Conservation (phyloP, 2,797 vertebrate species). For the Bradypus variegatus region DNA sequence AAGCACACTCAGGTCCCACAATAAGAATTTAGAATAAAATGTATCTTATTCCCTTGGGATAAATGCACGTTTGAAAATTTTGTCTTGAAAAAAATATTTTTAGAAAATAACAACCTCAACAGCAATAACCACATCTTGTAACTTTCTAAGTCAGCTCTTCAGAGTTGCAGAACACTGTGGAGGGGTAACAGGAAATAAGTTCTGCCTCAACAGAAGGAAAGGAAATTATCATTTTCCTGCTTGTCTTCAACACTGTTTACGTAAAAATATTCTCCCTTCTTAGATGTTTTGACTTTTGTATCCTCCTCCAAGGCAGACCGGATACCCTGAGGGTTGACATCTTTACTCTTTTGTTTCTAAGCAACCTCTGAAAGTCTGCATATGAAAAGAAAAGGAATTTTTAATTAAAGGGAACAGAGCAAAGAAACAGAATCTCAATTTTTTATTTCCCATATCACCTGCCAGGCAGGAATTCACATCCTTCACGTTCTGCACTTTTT, state of each 20-base stretch:
- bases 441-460: not conserved
- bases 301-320: constrained; percentile 32
- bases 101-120: not conserved
- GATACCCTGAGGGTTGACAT: constrained; percentile 51
- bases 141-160: not conserved
- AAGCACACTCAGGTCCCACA: not conserved
- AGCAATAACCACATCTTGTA: not conserved
- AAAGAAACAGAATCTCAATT: not conserved
- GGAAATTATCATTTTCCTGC: constrained; percentile 57
- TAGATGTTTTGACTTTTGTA: constrained; percentile 49
- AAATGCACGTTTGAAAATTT: not conserved
- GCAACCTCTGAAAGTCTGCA: not conserved
- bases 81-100: not conserved
- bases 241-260: constrained; percentile 61
- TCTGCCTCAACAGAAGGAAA: constrained; percentile 30
- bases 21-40: not conserved
- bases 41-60: not conserved
- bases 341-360: constrained; percentile 40
- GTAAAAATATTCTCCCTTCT: constrained; percentile 60
- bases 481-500: not conserved
- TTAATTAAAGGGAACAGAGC: constrained; percentile 8
- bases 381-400: not conserved
- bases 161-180: not conserved
- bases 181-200: constrained; percentile 50
- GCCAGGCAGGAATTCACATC: not conserved